These are phyloP conservation scores for Cyclura pinguis DNA, from an alignment of 2,797 vertebrate genomes.

Conservation along the genomic window DNA sequence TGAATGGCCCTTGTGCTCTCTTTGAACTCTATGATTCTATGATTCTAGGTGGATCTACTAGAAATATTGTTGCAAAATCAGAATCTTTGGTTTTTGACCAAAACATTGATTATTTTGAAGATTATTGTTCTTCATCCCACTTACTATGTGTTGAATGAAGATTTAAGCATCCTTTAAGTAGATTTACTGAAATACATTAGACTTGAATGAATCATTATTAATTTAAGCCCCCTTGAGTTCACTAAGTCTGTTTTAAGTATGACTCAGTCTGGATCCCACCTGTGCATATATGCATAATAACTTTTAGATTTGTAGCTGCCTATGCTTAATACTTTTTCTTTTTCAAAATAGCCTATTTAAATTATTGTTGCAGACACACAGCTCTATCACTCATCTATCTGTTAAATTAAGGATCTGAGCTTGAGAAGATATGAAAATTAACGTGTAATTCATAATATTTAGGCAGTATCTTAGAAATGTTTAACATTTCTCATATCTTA, in stretches of 20 bases:
- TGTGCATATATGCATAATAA: slow-evolving; percentile 36
- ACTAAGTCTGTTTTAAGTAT: neutral
- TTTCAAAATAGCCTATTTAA: slow-evolving; percentile 37
- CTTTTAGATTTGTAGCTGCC: slow-evolving; percentile 51
- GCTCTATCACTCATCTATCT: slow-evolving; percentile 47
- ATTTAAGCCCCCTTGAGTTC: neutral
- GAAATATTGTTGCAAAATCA: neutral
- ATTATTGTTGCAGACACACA: slow-evolving; percentile 22
- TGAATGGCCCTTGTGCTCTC: too few relatives aligned
- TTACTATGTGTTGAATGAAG: neutral
- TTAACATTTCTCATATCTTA: neutral
- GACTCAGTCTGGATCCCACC: neutral
- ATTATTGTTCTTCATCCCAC: slow-evolving; percentile 45
- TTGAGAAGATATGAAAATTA: slow-evolving; percentile 54
- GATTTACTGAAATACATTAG: neutral
- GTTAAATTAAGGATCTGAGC: slow-evolving; percentile 40
- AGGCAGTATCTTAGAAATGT: slow-evolving; percentile 6
- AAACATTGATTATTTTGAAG: slow-evolving; percentile 48
- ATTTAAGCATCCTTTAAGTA: neutral
- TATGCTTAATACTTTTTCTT: slow-evolving; percentile 53
- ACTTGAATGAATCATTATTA: neutral
- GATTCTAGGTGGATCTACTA: too few relatives aligned
- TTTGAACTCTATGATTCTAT: too few relatives aligned
- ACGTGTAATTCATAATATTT: slow-evolving; percentile 39
- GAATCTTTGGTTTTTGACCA: neutral